Percentiles rank a stretch among this genome's conserved stretches.
Conservation (phyloP, 2,888 invertebrate genomes). For the Diarsia brunnea region DNA sequence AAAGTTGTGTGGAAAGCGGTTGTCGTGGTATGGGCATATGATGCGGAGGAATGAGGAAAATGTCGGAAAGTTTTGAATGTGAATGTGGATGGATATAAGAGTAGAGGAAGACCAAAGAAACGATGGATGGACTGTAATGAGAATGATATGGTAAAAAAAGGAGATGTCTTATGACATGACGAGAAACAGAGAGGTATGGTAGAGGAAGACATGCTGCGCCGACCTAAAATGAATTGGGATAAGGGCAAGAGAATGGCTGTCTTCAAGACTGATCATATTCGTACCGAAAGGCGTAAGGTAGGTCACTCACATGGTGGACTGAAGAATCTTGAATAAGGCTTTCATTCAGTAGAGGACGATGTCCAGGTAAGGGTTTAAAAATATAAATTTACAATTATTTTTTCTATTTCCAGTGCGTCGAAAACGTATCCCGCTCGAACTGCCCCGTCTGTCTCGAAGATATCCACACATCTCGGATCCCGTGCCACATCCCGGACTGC, state of each 20-base stretch:
- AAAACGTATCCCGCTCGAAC: slow-evolving; percentile 96
- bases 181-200: too few species aligned
- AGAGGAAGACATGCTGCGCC: too few species aligned
- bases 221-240: too few species aligned
- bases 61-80: too few species aligned
- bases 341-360: background rate
- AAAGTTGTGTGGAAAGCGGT: too few species aligned
- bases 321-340: background rate
- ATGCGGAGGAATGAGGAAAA: too few species aligned
- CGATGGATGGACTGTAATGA: too few species aligned
- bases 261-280: background rate
- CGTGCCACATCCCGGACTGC: slow-evolving; percentile 97
- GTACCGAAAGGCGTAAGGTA: background rate
- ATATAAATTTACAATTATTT: background rate
- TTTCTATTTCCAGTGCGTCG: slow-evolving; percentile 93
- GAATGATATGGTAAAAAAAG: too few species aligned
- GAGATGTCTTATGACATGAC: too few species aligned
- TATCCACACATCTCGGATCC: slow-evolving; percentile 97
- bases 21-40: too few species aligned
- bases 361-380: background rate
- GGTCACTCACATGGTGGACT: background rate
- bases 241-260: background rate
- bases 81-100: too few species aligned
- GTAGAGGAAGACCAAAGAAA: too few species aligned
- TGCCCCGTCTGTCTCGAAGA: slow-evolving; percentile 97